Percentiles rank a stretch among this genome's conserved stretches.
Evolutionary conservation across 2,797 vertebrate genomes (phyloP).

Genomic region (Mallotus villosus): DNA sequence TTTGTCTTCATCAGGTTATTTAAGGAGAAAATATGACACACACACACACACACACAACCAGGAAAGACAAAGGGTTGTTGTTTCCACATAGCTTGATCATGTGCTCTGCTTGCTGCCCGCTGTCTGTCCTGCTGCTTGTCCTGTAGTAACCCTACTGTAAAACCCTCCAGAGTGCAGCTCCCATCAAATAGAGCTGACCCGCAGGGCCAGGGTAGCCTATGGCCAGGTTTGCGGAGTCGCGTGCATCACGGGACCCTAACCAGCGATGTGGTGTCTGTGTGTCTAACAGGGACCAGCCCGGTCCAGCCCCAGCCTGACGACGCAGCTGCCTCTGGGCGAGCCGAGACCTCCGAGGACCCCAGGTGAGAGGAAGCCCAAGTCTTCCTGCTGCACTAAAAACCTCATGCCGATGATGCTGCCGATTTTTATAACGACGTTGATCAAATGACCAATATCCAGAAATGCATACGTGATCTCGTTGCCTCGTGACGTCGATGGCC

Average conservation of each 20-base stretch:
- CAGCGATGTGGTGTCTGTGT: constrained; percentile 6
- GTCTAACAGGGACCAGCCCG: constrained; percentile 38
- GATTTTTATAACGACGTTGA: neutral
- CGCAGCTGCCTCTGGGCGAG: constrained; percentile 32
- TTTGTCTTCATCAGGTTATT: no score
- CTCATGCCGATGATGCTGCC: neutral
- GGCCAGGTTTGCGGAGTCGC: neutral
- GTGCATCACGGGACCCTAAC: neutral
- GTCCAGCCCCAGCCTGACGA: constrained; percentile 29
- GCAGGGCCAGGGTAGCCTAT: no score
- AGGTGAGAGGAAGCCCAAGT: constrained; percentile 45
- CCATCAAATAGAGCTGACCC: no score
- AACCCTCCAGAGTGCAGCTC: no score
- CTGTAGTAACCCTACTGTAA: no score
- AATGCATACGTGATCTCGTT: neutral
- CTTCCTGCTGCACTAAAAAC: no score
- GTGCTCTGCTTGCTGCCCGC: neutral
- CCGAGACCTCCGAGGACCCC: constrained; percentile 53
- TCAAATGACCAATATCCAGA: neutral
- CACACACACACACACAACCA: neutral
- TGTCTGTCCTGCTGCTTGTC: neutral
- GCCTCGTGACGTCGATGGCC: no score
- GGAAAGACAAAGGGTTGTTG: neutral
- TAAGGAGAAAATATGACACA: neutral
- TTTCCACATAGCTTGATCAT: neutral